phyloP scores from a whole-genome alignment of 2,888 invertebrate species.

The Morpho deidamia region DNA sequence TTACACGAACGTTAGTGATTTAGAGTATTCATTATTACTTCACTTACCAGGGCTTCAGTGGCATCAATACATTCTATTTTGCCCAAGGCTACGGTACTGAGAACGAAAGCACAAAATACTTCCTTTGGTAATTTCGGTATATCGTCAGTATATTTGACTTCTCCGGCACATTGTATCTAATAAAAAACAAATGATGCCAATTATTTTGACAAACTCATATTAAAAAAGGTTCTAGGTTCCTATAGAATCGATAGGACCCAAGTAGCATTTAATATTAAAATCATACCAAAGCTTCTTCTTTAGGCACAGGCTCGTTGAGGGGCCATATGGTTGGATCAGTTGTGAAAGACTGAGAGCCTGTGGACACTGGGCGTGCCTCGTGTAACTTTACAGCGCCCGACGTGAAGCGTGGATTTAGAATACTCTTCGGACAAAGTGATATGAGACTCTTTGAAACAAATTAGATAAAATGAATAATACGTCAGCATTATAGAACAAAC shows the following conservation, averaged over 20 bases:
- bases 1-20: no score
- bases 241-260: no score
- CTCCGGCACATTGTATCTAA: slow-evolving; percentile 81
- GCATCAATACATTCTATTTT: slow-evolving; percentile 79
- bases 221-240: no score
- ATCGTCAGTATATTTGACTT: slow-evolving; percentile 82
- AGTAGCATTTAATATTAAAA: no score
- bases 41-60: slow-evolving; percentile 79
- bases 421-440: slow-evolving; percentile 60
- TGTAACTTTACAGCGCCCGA: slow-evolving; percentile 60
- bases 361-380: slow-evolving; percentile 73
- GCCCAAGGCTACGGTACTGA: slow-evolving; percentile 73
- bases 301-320: slow-evolving; percentile 81
- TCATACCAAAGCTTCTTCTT: slow-evolving; percentile 75
- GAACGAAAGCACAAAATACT: slow-evolving; percentile 82
- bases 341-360: slow-evolving; percentile 79
- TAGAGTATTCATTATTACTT: no score
- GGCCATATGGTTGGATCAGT: slow-evolving; percentile 82
- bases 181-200: no score
- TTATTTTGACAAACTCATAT: no score
- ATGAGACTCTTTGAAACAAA: slow-evolving; percentile 61
- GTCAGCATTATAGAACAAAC: no score
- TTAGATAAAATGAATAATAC: no score
- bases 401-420: slow-evolving; percentile 48
- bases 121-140: slow-evolving; percentile 77